Evolutionary conservation across 2,113 vertebrate genomes (phyloP).

Genomic region (Mesocricetus auratus): DNA sequence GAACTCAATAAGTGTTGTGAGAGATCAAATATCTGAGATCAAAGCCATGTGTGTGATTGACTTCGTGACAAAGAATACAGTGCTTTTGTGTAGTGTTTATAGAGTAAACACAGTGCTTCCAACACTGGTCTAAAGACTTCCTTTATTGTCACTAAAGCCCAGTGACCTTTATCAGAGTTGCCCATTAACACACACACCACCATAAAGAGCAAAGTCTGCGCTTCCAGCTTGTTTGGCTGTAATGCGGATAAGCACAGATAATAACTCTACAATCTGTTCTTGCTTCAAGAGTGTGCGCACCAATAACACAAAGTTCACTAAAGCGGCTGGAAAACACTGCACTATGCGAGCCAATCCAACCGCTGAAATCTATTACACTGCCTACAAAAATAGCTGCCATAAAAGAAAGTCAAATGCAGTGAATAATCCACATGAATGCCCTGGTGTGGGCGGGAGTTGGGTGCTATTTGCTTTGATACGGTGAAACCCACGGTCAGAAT

Average conservation of each 20-base stretch:
- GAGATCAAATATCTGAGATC: background rate
- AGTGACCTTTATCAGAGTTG: background rate
- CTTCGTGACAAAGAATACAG: background rate
- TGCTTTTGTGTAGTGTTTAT: background rate
- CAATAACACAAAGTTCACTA: background rate
- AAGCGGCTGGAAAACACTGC: background rate
- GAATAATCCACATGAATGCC: conserved; percentile 71
- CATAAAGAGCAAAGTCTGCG: background rate
- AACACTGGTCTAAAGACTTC: background rate
- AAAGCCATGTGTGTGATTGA: conserved; percentile 1
- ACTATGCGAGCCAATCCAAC: background rate
- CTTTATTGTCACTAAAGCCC: conserved; percentile 37
- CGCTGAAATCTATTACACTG: conserved; percentile 60
- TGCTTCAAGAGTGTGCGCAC: background rate
- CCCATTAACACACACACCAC: background rate
- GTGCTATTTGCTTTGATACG: conserved; percentile 64
- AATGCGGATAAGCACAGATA: background rate
- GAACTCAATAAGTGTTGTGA: background rate
- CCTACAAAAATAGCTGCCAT: conserved; percentile 65
- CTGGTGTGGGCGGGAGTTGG: conserved; percentile 41
- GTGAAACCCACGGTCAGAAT: conserved; percentile 43
- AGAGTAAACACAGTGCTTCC: conserved; percentile 39
- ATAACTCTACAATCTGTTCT: background rate
- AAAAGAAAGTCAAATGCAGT: conserved; percentile 70
- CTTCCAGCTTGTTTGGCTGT: conserved; percentile 14